Conservation (phyloP, 1,140 invertebrate species). For the Tribolium castaneum region DNA sequence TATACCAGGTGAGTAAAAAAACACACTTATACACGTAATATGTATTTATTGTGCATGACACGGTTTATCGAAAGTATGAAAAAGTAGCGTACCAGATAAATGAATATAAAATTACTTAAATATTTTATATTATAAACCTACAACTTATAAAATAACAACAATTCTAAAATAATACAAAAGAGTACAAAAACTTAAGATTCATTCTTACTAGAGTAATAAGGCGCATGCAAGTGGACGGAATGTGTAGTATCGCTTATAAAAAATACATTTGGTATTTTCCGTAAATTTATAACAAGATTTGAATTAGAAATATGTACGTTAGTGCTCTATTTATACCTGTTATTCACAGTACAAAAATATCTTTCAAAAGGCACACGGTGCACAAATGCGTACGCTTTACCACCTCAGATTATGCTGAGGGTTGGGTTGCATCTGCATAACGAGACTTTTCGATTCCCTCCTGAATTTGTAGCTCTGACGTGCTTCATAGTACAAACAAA, state of each 20-base stretch:
- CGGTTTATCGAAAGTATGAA: not conserved
- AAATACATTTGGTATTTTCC: not conserved
- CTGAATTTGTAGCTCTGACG: slow-evolving; percentile 77
- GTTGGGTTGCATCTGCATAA: slow-evolving; percentile 84
- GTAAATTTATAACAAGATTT: not conserved
- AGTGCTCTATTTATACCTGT: slow-evolving; percentile 2
- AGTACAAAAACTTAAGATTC: slow-evolving; percentile 19
- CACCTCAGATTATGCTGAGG: slow-evolving; percentile 67
- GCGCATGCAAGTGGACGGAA: not conserved
- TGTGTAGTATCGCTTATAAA: not conserved
- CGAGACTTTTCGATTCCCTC: slow-evolving; percentile 81
- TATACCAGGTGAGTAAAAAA: slow-evolving; percentile 73
- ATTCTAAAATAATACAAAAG: slow-evolving; percentile 13
- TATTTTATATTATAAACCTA: slow-evolving; percentile 14
- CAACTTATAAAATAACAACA: slow-evolving; percentile 27
- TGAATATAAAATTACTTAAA: slow-evolving; percentile 22
- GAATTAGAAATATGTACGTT: not conserved
- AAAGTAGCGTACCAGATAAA: slow-evolving; percentile 17
- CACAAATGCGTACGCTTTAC: slow-evolving; percentile 34
- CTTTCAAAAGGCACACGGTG: slow-evolving; percentile 21
- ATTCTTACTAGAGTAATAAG: not conserved
- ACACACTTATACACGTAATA: not conserved
- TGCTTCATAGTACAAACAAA: slow-evolving; percentile 80
- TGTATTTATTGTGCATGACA: slow-evolving; percentile 33
- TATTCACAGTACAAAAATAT: slow-evolving; percentile 12